Evolutionary conservation across 2,797 vertebrate genomes (phyloP).

Genomic region (Hydrolagus colliei): DNA sequence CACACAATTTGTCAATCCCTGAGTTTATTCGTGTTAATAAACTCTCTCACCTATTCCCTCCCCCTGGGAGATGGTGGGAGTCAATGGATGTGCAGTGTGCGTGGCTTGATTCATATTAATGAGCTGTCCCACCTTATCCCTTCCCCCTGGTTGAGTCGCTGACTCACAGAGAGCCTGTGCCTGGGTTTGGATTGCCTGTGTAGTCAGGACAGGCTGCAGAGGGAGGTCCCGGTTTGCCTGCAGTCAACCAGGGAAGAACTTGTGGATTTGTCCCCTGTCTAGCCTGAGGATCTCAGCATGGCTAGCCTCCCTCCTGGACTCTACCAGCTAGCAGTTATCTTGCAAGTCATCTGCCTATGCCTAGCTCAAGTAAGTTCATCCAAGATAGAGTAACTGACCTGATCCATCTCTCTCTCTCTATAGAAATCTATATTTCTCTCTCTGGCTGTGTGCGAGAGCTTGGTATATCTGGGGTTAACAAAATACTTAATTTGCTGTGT

Average conservation of each 20-base stretch:
- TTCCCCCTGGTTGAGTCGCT: constrained; percentile 32
- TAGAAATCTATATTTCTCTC: background rate
- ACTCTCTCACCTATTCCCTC: too few species aligned
- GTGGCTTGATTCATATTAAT: constrained; percentile 47
- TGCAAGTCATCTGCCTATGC: constrained; percentile 71
- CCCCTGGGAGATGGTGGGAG: background rate
- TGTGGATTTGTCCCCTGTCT: constrained; percentile 38
- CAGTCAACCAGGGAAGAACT: constrained; percentile 37
- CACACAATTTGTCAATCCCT: background rate
- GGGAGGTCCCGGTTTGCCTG: constrained; percentile 15
- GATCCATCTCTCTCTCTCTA: background rate
- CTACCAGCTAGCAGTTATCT: constrained; percentile 62
- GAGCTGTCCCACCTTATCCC: constrained; percentile 32
- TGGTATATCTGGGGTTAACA: too few species aligned
- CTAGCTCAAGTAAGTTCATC: constrained; percentile 80
- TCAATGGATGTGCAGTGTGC: background rate
- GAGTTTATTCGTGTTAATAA: background rate
- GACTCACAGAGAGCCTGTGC: constrained; percentile 34
- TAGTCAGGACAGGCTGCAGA: constrained; percentile 42
- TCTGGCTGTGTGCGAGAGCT: too few species aligned
- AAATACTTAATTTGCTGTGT: too few species aligned
- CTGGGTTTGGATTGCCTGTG: constrained; percentile 40
- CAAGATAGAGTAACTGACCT: too few species aligned
- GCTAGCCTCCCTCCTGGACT: constrained; percentile 41
- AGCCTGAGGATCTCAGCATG: constrained; percentile 53